A percentile compares a stretch with the other conserved stretches of the same genome.
Evolutionary conservation across 2,113 vertebrate species (phyloP).

Genomic region (Acrocephalus kingi): DNA sequence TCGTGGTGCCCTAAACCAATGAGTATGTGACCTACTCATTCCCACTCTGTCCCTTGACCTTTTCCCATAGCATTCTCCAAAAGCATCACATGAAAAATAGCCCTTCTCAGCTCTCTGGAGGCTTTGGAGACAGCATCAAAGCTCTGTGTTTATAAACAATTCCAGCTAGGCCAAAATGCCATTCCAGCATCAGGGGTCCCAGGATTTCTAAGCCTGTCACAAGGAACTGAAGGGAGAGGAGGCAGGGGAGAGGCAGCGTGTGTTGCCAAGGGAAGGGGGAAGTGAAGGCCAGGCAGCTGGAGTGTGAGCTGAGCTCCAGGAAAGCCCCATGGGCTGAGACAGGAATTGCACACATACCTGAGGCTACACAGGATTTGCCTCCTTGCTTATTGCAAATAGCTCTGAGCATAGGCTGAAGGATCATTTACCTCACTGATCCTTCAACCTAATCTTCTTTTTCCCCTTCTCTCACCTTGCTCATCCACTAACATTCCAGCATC

Average conservation of each 20-base stretch:
- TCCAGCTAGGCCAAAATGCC: conserved; percentile 41
- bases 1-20: conserved; percentile 47
- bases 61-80: conserved; percentile 67
- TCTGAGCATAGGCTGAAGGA: not conserved
- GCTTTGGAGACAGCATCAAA: conserved; percentile 58
- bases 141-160: conserved; percentile 49
- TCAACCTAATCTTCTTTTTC: not conserved
- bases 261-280: not conserved
- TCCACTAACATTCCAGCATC: not conserved
- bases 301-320: not conserved
- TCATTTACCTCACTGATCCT: not conserved
- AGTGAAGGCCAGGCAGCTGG: accelerated
- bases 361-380: not conserved
- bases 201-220: not conserved
- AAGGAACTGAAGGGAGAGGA: not conserved
- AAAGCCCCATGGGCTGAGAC: not conserved
- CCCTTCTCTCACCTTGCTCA: not conserved
- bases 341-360: not conserved
- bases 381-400: not conserved
- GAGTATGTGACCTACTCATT: conserved; percentile 60
- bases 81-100: conserved; percentile 55
- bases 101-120: conserved; percentile 34
- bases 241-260: not conserved
- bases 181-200: not conserved
- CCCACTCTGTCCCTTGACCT: conserved; percentile 62